Evolutionary conservation across 2,113 vertebrate species (phyloP).

Genomic region (Lontra canadensis): DNA sequence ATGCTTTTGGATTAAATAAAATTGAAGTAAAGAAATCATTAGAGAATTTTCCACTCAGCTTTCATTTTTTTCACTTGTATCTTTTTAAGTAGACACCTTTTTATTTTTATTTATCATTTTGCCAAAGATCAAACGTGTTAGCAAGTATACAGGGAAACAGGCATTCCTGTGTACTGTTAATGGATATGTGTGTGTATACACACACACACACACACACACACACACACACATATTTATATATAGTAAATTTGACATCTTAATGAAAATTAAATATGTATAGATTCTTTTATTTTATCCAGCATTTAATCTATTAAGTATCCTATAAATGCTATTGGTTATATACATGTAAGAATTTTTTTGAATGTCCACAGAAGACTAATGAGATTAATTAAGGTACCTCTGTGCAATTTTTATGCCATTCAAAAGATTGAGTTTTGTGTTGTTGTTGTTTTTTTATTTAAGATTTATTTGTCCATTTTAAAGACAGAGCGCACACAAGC

Average conservation of each 20-base stretch:
- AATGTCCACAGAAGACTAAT: background rate
- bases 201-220: too few species aligned
- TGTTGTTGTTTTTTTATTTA: background rate
- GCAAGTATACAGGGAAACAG: background rate
- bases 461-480: background rate
- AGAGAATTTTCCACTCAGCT: background rate
- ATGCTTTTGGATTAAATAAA: background rate
- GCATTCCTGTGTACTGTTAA: background rate
- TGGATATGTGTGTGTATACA: background rate
- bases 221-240: background rate
- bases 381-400: background rate
- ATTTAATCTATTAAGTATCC: background rate
- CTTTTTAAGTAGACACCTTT: background rate
- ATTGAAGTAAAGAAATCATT: background rate
- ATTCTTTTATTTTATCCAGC: background rate
- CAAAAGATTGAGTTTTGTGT: background rate
- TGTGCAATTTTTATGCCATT: background rate
- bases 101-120: background rate
- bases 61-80: background rate
- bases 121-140: background rate
- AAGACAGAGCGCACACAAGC: background rate
- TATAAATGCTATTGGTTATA: background rate
- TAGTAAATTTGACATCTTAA: background rate
- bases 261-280: background rate
- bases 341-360: background rate